Evolutionary conservation across 2,888 invertebrate genomes (phyloP).

Genomic region (Sphaeridia pumilis): DNA sequence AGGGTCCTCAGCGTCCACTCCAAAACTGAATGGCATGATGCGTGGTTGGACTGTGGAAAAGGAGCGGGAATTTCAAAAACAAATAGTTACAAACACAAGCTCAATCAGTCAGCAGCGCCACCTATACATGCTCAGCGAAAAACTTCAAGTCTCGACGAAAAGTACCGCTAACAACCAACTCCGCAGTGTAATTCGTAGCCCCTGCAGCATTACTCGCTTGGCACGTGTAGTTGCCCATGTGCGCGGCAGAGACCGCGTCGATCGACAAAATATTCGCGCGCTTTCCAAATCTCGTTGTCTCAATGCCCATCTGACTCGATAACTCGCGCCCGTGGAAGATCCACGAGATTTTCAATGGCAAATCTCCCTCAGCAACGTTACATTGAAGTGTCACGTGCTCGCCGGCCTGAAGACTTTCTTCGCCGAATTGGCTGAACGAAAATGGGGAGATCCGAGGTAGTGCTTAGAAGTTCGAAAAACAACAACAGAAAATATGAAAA

Average conservation of each 20-base stretch:
- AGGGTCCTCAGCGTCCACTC: slow-evolving; percentile 27
- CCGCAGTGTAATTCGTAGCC: slow-evolving; percentile 52
- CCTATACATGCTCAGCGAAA: neutral
- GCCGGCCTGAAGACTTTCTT: slow-evolving; percentile 31
- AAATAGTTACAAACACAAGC: neutral
- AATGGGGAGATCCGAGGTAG: slow-evolving; percentile 37
- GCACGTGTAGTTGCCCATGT: slow-evolving; percentile 63
- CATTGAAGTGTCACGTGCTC: slow-evolving; percentile 15
- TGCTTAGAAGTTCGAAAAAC: neutral
- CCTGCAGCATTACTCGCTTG: slow-evolving; percentile 61
- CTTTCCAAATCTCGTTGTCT: slow-evolving; percentile 47
- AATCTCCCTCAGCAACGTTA: slow-evolving; percentile 39
- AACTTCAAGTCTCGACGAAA: neutral
- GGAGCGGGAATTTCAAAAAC: neutral
- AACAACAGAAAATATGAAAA: no score
- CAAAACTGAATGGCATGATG: slow-evolving; percentile 37
- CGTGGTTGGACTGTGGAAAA: slow-evolving; percentile 36
- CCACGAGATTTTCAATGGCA: slow-evolving; percentile 37
- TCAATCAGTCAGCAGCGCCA: neutral
- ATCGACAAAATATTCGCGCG: slow-evolving; percentile 49
- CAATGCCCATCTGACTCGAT: slow-evolving; percentile 41
- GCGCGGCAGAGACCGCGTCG: slow-evolving; percentile 13
- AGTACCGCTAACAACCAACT: slow-evolving; percentile 10
- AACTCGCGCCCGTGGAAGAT: slow-evolving; percentile 27
- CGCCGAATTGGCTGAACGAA: slow-evolving; percentile 36